Evolutionary conservation across 2,888 invertebrate genomes (phyloP).

Genomic region (Homarus gammarus): DNA sequence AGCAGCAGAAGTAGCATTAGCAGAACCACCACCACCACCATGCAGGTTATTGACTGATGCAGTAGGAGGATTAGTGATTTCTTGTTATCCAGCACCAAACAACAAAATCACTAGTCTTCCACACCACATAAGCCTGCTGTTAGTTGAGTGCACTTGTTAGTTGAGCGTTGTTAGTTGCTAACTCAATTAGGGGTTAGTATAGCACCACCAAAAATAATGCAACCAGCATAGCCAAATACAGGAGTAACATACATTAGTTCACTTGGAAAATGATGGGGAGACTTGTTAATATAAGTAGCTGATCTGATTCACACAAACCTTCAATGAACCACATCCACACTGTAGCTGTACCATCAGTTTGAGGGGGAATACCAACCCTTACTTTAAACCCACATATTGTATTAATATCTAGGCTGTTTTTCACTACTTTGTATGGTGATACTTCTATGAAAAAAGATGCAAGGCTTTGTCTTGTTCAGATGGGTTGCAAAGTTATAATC

Average conservation of each 20-base stretch:
- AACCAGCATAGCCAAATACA: not conserved
- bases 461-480: too few species aligned
- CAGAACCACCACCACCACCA: slow-evolving; percentile 47
- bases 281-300: not conserved
- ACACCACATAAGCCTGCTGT: slow-evolving; percentile 67
- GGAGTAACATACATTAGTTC: not conserved
- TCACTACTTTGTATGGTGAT: not conserved
- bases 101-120: slow-evolving; percentile 77
- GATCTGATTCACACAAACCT: not conserved
- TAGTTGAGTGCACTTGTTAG: slow-evolving; percentile 54
- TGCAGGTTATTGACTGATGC: slow-evolving; percentile 68
- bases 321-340: not conserved
- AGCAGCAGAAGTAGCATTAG: slow-evolving; percentile 44
- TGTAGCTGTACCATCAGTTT: not conserved
- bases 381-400: not conserved
- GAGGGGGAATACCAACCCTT: not conserved
- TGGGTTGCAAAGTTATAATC: not conserved
- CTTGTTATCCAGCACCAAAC: slow-evolving; percentile 76
- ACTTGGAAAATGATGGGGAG: not conserved
- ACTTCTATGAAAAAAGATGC: not conserved
- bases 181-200: not conserved
- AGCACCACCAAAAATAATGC: not conserved
- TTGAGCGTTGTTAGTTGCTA: slow-evolving; percentile 45
- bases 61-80: slow-evolving; percentile 76
- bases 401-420: not conserved